Conservation (phyloP, 2,888 invertebrate genomes). For the Ochropacha duplaris region DNA sequence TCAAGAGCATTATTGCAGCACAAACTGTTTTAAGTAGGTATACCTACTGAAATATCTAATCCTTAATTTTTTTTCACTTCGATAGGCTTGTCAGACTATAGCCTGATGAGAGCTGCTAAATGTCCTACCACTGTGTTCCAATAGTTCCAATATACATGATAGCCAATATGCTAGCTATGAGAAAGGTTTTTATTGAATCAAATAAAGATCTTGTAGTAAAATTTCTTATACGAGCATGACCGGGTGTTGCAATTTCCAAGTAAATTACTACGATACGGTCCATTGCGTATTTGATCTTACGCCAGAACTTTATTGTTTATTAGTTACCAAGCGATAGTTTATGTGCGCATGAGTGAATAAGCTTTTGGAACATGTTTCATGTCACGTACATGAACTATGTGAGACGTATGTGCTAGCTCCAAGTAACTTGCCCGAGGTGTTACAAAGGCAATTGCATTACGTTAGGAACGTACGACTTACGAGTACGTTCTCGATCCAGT, state of each 20-base stretch:
- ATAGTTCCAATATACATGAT: not conserved
- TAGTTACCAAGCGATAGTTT: not conserved
- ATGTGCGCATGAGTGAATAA: not conserved
- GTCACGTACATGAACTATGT: conserved; percentile 22
- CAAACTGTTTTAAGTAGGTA: not conserved
- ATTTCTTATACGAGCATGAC: not conserved
- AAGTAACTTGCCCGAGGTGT: conserved; percentile 16
- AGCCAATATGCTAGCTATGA: not conserved
- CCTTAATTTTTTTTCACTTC: too few relatives aligned
- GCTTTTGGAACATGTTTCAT: not conserved
- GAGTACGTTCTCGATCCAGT: not conserved
- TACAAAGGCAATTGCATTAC: conserved; percentile 6
- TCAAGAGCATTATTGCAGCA: too few relatives aligned
- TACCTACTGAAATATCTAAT: too few relatives aligned
- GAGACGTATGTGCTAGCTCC: conserved; percentile 13
- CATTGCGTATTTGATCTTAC: not conserved
- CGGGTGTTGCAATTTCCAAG: not conserved
- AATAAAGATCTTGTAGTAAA: not conserved
- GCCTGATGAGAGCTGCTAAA: too few relatives aligned
- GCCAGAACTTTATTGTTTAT: not conserved
- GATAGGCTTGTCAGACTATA: too few relatives aligned
- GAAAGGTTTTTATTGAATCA: not conserved
- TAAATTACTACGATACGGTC: not conserved
- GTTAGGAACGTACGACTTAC: not conserved
- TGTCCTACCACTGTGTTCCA: too few relatives aligned